Base-by-base conservation (phyloP, 2,113 vertebrate species). In the Tricholaema leucomelas region DNA sequence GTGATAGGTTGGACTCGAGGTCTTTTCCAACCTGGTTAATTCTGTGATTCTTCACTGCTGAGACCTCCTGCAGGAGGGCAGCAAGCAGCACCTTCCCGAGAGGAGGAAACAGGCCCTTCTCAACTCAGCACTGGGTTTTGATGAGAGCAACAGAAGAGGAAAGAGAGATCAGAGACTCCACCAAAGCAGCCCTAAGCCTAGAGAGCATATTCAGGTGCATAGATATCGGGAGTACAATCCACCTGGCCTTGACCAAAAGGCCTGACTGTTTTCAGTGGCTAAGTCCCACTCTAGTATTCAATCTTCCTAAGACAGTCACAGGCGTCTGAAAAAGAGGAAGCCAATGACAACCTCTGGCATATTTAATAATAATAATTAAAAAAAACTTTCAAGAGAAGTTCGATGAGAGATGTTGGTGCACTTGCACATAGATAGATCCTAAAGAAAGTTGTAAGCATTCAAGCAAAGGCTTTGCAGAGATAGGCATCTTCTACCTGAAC, bases 211-310 rank as follows among this genome's bases (percentile, higher is more conserved):
- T 35, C 25, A 52, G 25, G 28, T 54, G 28, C 71, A 70, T 20
- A n/a, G 20, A 60, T 9, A 21, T 0, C 13, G 86, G 50, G 25
- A 6, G 31, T 6, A 46, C 0, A 0, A 81, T 44, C n/a, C 28
- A 73, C 15, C 40, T 50, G 59, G 36, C 63, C 46, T 73, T 50
- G 52, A 44, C 20, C 61, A 81, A 85, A 91, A 91, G 38, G 58
- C 25, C 55, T 15, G 9, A 7, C 31, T 58, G 50, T 81, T 91
- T 82, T 38, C 55, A 69, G 8, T 67, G 7, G 16, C 50, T 86
- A 58, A 81, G 58, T 78, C n/a, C 44, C 36, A 58, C 12, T 61
- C 50, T 36, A 63, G 0, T 16, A 36, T 81, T 35, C 40, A 50
- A 0, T 61, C 65, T 65, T 94, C 40, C 61, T 30, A 9, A n/a